These are phyloP conservation scores for Acrocephalus kingi DNA, from an alignment of 2,113 vertebrate genomes.

Conservation along the genomic window DNA sequence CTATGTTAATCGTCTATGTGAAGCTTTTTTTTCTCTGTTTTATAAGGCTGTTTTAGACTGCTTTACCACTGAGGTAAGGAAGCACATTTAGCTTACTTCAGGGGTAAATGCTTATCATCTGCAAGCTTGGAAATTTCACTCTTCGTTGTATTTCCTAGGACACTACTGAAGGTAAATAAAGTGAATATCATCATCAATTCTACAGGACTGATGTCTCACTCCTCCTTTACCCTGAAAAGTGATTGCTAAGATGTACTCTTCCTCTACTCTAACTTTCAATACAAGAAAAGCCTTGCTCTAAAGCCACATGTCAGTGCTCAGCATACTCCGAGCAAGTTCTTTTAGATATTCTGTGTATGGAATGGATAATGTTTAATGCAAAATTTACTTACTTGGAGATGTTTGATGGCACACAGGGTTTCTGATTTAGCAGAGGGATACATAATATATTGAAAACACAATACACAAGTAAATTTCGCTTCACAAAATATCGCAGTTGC, in stretches of 20 bases:
- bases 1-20: rapidly evolving
- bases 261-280: background rate
- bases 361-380: background rate
- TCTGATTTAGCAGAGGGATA: background rate
- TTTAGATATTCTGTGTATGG: background rate
- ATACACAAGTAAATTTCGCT: rapidly evolving
- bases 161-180: background rate
- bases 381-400: background rate
- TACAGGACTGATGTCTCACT: background rate
- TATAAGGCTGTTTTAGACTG: background rate
- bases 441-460: background rate
- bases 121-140: background rate
- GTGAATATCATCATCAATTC: background rate
- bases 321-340: background rate
- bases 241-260: background rate
- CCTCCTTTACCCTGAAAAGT: background rate
- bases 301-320: background rate
- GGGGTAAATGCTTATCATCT: background rate
- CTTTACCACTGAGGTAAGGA: background rate
- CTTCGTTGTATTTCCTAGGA: background rate
- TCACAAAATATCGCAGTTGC: background rate
- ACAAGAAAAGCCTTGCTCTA: background rate
- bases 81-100: background rate
- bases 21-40: background rate
- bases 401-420: background rate